Conservation (phyloP, 2,797 vertebrate genomes). For the Phyllotis vaccarum region DNA sequence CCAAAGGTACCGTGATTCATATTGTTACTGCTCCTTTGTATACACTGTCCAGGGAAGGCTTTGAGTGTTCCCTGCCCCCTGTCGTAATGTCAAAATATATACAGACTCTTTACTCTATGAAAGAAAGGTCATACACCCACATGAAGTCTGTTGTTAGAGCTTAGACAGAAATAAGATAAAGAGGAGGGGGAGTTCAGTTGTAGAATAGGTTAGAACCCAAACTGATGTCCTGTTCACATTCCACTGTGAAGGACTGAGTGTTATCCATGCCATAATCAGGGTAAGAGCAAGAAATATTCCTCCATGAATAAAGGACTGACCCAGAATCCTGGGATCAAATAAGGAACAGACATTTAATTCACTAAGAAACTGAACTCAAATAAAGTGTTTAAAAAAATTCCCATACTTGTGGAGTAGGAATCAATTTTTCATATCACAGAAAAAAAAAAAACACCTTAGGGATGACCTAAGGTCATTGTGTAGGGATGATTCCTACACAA, state of each 20-base stretch:
- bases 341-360: constrained; percentile 30
- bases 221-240: not conserved
- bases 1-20: not conserved
- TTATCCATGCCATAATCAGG: not conserved
- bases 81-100: not conserved
- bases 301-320: not conserved
- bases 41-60: not conserved
- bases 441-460: constrained; percentile 4
- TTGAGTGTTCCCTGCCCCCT: not conserved
- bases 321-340: constrained; percentile 20
- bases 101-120: not conserved
- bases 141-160: not conserved
- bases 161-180: not conserved
- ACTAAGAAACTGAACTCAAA: constrained; percentile 33
- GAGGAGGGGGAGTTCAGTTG: not conserved
- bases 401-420: not conserved
- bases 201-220: not conserved
- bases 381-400: not conserved
- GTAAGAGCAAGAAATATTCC: constrained; percentile 29
- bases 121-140: not conserved
- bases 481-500: not conserved
- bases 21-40: not conserved
- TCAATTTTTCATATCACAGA: not conserved
- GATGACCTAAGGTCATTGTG: not conserved
- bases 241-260: not conserved